These are phyloP conservation scores for Sterrhoptilus dennistouni DNA, from an alignment of 2,113 vertebrate species.

Conservation along the genomic window DNA sequence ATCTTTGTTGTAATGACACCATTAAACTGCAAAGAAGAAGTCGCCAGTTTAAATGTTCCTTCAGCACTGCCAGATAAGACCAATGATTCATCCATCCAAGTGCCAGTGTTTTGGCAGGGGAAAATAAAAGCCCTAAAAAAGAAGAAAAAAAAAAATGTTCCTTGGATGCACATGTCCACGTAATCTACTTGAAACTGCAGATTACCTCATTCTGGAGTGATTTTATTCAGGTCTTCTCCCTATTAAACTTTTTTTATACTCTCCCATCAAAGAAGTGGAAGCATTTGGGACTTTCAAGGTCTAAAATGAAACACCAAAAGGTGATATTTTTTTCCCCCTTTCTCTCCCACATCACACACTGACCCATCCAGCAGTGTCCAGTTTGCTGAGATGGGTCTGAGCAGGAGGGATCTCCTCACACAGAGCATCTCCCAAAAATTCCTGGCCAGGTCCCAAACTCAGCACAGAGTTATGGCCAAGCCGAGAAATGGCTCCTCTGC, in stretches of 20 bases:
- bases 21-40: not conserved
- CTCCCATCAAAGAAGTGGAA: not conserved
- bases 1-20: not conserved
- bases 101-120: not conserved
- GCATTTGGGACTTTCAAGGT: not conserved
- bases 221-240: not conserved
- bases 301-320: not conserved
- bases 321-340: not conserved
- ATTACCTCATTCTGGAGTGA: not conserved
- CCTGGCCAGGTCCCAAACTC: not conserved
- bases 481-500: not conserved
- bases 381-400: not conserved
- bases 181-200: not conserved
- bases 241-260: not conserved
- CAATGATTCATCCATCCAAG: not conserved
- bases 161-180: not conserved
- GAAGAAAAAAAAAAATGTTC: not conserved
- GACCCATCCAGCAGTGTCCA: not conserved
- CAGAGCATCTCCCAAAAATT: not conserved
- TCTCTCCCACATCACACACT: not conserved
- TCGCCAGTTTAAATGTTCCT: not conserved
- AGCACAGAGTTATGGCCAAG: not conserved
- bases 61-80: not conserved
- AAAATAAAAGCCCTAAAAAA: not conserved
- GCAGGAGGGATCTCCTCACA: not conserved